Evolutionary conservation across 2,888 invertebrate genomes (phyloP).

Genomic region (Eupelmus urozonus): DNA sequence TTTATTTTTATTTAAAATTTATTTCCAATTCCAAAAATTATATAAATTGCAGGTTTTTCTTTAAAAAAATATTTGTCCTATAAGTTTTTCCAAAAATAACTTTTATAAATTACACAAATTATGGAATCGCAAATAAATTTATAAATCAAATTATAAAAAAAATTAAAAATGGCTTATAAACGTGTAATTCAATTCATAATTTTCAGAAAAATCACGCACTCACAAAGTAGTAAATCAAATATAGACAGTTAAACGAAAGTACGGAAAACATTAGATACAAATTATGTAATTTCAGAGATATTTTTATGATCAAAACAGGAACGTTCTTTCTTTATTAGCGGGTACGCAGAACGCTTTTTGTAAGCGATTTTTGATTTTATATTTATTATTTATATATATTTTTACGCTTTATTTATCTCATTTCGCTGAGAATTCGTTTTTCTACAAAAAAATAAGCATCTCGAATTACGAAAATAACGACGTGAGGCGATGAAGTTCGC

Average conservation of each 20-base stretch:
- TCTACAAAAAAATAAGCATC: conserved; percentile 62
- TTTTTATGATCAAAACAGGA: conserved; percentile 56
- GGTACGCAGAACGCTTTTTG: conserved; percentile 44
- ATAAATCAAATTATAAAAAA: conserved; percentile 46
- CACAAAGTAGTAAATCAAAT: conserved; percentile 19
- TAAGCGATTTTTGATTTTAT: conserved; percentile 57
- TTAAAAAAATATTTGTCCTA: conserved; percentile 42
- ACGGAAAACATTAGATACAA: conserved; percentile 12
- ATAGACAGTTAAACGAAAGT: conserved; percentile 27
- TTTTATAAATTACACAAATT: conserved; percentile 30
- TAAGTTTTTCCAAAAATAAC: conserved; percentile 44
- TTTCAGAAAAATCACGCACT: conserved; percentile 28
- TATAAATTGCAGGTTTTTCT: conserved; percentile 41
- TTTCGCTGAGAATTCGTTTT: conserved; percentile 58
- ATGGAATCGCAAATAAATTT: conserved; percentile 55
- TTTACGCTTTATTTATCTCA: conserved; percentile 54
- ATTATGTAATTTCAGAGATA: conserved; percentile 55
- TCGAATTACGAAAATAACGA: conserved; percentile 62
- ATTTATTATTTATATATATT: conserved; percentile 43
- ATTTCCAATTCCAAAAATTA: conserved; percentile 55
- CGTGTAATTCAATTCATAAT: conserved; percentile 14
- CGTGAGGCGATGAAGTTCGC: conserved; percentile 61
- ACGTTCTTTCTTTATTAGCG: conserved; percentile 44
- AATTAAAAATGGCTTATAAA: conserved; percentile 42
- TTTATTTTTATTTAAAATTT: conserved; percentile 56